Conservation (phyloP, 2,888 invertebrate species). For the Dasypolia templi region DNA sequence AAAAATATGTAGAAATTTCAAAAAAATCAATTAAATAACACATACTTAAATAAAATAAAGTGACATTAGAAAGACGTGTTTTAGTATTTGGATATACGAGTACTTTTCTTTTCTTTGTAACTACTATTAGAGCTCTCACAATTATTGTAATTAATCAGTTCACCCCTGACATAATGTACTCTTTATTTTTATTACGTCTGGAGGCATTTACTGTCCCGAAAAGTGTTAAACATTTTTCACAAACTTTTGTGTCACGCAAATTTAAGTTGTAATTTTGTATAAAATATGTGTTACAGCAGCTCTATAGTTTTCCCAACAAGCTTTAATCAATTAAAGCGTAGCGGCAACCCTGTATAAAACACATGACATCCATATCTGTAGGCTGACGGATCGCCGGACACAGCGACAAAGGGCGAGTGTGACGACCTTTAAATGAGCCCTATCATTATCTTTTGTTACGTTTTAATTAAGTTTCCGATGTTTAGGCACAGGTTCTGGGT, state of each 20-base stretch:
- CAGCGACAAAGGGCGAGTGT: conserved; percentile 67
- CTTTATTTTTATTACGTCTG: no score
- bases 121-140: background rate
- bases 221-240: background rate
- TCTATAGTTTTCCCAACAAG: conserved; percentile 66
- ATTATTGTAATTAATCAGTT: no score
- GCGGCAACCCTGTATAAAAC: conserved; percentile 69
- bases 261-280: background rate
- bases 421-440: conserved; percentile 59
- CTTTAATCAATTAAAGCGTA: conserved; percentile 77
- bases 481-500: conserved; percentile 28
- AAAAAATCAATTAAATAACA: background rate
- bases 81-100: no score
- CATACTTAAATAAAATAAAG: no score
- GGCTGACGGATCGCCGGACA: conserved; percentile 78
- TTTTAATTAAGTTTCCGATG: conserved; percentile 60
- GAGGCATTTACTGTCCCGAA: no score
- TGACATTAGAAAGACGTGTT: background rate
- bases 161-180: no score
- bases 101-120: background rate
- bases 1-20: background rate
- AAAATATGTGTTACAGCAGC: conserved; percentile 12
- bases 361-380: conserved; percentile 76
- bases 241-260: background rate
- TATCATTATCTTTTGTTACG: conserved; percentile 66